Evolutionary conservation across 2,888 invertebrate species (phyloP).

Genomic region (Lepeophtheirus nordmannii): DNA sequence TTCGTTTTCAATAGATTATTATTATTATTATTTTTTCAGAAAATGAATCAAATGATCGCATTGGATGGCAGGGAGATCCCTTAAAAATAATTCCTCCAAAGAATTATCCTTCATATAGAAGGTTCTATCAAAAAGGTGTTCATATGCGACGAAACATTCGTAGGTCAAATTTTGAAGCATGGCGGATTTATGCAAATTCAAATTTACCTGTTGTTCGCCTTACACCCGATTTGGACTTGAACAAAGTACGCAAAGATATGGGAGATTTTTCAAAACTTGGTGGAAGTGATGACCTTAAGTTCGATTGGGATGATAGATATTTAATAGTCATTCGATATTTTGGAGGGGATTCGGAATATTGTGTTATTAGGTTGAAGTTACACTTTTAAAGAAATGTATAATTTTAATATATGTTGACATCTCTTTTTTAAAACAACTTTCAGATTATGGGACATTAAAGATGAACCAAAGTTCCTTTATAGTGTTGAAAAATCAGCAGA

Average conservation of each 20-base stretch:
- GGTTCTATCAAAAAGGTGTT: neutral
- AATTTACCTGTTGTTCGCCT: conserved; percentile 3
- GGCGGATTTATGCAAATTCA: conserved; percentile 14
- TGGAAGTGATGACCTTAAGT: conserved; percentile 15
- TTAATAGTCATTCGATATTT: conserved; percentile 16
- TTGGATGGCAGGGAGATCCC: no score
- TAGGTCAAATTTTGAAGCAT: conserved; percentile 9
- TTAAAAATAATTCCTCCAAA: no score
- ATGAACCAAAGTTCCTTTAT: conserved; percentile 19
- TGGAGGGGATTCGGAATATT: conserved; percentile 13
- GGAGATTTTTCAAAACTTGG: conserved; percentile 2
- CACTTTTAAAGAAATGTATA: neutral
- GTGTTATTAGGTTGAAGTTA: no score
- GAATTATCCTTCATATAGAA: neutral
- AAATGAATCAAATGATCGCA: no score
- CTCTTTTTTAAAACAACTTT: no score
- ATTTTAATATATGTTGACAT: neutral
- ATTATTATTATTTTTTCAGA: no score
- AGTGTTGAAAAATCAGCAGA: conserved; percentile 3
- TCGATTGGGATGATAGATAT: conserved; percentile 22
- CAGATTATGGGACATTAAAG: conserved; percentile 13
- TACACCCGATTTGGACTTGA: conserved; percentile 12
- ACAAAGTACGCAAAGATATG: conserved; percentile 4
- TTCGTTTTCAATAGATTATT: no score
- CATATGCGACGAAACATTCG: conserved; percentile 14